Evolutionary conservation across 1,140 invertebrate genomes (phyloP), one percentile per base, ranked within the genome.

Genomic region (Drosophila bifasciata): DNA sequence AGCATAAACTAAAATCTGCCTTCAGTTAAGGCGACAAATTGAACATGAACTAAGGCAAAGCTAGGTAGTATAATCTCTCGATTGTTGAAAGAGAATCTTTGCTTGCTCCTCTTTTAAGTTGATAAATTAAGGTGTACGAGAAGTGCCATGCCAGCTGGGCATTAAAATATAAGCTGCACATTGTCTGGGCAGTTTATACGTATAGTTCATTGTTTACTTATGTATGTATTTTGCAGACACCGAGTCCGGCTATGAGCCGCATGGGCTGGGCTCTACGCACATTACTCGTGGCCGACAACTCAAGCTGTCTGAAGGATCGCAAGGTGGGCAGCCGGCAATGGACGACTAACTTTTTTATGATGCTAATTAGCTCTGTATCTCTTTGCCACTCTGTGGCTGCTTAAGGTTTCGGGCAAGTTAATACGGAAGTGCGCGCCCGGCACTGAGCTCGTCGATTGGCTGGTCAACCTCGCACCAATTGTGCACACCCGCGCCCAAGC

Each of bases 381-480:
- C n/a, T n/a, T n/a, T n/a, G 7, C 11, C 25, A 3, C 28, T 28
- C 28, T 28, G 28, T 36, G 3, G 8, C n/a, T n/a, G n/a, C n/a
- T 16, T n/a, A 91, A 94, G 92, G 93, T 93, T 25, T 93, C 93
- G 2, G 93, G 93, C 36, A 92, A 93, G 81, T 80, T 94, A 57
- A 93, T 94, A 50, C 91, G 93, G 53, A 92, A 93, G 69, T 94
- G 93, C 84, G 93, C 93, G 21, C 93, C 93, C 2, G 94, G 94
- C 21, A 93, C 92, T 1, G 96, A 97, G 90, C 93, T 97, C 89
- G 95, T 96, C 1, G 96, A 97, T 86, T 97, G 96, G 96, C 86
- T 97, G 23, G 90, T 96, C 68, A 92, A 91, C 59, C 90, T 93
- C 36, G 92, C 92, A 43, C 91, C 92, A 39, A 92, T 92, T 78